Evolutionary conservation across 2,797 vertebrate species (phyloP).

Genomic region (Coccyzus lansbergi): DNA sequence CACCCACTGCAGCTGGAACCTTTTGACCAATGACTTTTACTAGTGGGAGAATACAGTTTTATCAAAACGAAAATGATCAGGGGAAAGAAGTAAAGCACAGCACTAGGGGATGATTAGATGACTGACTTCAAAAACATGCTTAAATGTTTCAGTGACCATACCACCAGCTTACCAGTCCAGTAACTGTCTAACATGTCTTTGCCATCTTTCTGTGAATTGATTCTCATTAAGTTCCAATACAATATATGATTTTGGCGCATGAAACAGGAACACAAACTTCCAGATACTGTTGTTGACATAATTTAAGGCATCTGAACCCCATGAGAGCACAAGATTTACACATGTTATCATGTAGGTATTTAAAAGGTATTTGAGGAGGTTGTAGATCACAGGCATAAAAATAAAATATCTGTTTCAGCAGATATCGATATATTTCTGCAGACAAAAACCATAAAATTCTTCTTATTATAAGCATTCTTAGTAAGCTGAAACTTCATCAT

Average conservation of each 20-base stretch:
- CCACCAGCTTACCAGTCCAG: neutral
- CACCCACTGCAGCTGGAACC: fast-evolving
- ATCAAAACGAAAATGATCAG: neutral
- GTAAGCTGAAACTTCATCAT: neutral
- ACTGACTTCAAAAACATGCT: neutral
- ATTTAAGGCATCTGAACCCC: neutral
- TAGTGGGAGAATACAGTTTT: neutral
- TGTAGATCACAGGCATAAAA: neutral
- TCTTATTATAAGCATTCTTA: neutral
- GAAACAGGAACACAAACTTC: neutral
- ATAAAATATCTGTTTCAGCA: neutral
- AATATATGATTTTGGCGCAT: too few species aligned
- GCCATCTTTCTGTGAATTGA: neutral
- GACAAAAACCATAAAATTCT: neutral
- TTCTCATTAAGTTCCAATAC: neutral
- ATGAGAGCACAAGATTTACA: neutral
- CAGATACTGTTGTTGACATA: neutral
- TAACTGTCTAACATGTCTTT: neutral
- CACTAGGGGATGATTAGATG: neutral
- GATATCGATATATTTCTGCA: neutral
- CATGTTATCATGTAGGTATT: neutral
- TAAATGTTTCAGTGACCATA: neutral
- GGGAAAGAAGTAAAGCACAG: neutral
- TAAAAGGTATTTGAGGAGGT: neutral
- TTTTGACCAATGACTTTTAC: neutral